phyloP scores from a whole-genome alignment of 2,113 vertebrate genomes.

The Otolemur garnettii region DNA sequence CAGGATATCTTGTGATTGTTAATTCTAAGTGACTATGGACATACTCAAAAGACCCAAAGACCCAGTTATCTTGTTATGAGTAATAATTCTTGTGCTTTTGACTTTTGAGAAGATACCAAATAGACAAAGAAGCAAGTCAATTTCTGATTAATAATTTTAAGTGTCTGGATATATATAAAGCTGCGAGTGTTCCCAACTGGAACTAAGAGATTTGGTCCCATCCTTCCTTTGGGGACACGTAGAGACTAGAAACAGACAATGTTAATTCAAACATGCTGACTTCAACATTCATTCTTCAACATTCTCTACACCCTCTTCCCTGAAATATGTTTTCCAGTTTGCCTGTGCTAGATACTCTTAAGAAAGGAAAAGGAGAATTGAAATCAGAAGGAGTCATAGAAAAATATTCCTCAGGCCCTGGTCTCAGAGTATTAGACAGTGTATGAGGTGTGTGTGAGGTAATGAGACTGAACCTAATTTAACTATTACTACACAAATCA shows the following conservation, averaged over 20 bases:
- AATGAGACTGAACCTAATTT: background rate
- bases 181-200: background rate
- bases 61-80: background rate
- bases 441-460: background rate
- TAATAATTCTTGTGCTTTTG: slow-evolving; percentile 30
- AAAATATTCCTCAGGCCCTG: background rate
- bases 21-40: slow-evolving; percentile 15
- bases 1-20: background rate
- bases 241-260: background rate
- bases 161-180: background rate
- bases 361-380: background rate
- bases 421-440: background rate
- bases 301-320: background rate
- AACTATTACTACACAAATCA: background rate
- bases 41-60: background rate
- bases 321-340: slow-evolving; percentile 22
- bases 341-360: background rate
- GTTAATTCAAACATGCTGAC: background rate
- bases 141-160: slow-evolving; percentile 63
- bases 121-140: background rate
- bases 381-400: background rate
- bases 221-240: background rate
- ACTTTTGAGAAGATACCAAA: slow-evolving; percentile 46
- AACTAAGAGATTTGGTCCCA: background rate
- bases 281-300: slow-evolving; percentile 1